Evolutionary conservation across 2,113 vertebrate genomes (phyloP).

Genomic region (Fregata magnificens): DNA sequence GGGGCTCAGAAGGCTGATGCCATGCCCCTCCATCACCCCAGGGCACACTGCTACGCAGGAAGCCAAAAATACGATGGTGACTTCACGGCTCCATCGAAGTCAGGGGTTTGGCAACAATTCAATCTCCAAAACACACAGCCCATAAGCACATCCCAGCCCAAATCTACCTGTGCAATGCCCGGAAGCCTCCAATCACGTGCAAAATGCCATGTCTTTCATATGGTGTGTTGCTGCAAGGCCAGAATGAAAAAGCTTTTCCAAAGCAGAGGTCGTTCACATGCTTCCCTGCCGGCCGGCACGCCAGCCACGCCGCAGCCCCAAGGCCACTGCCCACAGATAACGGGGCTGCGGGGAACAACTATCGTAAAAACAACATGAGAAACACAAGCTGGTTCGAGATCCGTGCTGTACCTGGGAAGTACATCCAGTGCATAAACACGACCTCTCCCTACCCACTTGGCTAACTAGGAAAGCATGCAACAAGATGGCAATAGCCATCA

Average conservation of each 20-base stretch:
- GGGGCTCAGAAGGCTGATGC: not conserved
- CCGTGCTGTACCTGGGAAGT: not conserved
- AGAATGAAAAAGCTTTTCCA: not conserved
- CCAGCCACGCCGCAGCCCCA: not conserved
- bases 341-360: not conserved
- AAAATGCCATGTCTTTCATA: not conserved
- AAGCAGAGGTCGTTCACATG: fast-evolving
- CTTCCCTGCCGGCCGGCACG: fast-evolving
- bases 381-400: not conserved
- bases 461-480: not conserved
- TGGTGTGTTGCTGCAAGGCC: fast-evolving
- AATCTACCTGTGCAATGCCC: not conserved
- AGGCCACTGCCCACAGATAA: not conserved
- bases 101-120: not conserved
- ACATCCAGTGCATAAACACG: not conserved
- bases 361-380: not conserved
- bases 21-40: fast-evolving
- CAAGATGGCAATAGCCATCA: fast-evolving
- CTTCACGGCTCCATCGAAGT: not conserved
- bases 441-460: not conserved
- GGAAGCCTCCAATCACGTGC: not conserved
- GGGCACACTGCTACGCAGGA: not conserved
- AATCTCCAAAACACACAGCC: not conserved
- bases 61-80: not conserved
- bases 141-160: not conserved